Conservation (phyloP, 2,888 invertebrate genomes). For the Therioaphis trifolii region DNA sequence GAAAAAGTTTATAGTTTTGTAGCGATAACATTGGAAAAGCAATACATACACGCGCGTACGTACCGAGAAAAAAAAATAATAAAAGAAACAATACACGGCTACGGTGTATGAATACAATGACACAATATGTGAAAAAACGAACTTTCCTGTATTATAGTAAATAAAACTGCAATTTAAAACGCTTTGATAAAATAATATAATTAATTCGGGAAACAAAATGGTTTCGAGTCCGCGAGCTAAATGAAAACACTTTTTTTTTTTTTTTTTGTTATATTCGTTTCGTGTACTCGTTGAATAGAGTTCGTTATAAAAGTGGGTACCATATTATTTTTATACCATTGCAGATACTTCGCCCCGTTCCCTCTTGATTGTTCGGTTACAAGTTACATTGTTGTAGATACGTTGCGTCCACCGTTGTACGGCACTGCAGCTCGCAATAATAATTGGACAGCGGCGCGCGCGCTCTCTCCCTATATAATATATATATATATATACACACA, state of each 20-base stretch:
- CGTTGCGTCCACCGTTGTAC: too few relatives aligned
- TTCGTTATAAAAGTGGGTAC: neutral
- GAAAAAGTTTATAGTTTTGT: neutral
- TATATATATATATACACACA: too few relatives aligned
- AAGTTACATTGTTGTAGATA: neutral
- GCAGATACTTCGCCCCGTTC: too few relatives aligned
- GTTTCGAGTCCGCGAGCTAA: conserved; percentile 1
- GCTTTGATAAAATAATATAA: neutral
- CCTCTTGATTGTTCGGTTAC: conserved; percentile 11
- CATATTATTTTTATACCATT: conserved; percentile 20
- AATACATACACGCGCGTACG: neutral
- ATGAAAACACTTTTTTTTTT: neutral
- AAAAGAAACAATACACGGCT: neutral
- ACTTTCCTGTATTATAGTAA: conserved; percentile 3
- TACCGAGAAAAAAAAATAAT: neutral
- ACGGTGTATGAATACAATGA: too few relatives aligned
- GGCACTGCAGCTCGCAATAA: neutral
- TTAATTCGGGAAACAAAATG: conserved; percentile 25
- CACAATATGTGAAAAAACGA: neutral
- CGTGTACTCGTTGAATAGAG: neutral
- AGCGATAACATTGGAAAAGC: neutral
- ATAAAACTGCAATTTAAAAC: conserved; percentile 26
- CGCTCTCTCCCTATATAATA: neutral
- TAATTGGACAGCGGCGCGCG: conserved; percentile 9
- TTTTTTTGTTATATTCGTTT: too few relatives aligned